Conservation (phyloP, 2,888 invertebrate species). For the Ariolimax columbianus region DNA sequence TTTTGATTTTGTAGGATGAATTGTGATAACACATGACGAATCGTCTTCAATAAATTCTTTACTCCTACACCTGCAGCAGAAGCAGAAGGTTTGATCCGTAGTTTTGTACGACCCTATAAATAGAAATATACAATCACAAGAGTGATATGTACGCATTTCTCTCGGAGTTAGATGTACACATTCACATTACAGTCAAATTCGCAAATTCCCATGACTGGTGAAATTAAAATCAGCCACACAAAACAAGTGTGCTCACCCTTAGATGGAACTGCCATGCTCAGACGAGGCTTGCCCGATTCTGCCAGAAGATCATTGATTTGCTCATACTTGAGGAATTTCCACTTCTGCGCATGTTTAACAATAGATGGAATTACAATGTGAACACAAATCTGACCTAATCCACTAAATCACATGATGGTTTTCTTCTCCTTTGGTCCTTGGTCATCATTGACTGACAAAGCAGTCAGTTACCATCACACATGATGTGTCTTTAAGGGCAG, state of each 20-base stretch:
- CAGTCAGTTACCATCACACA: too few species aligned
- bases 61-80: constrained; percentile 10
- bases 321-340: constrained; percentile 47
- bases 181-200: too few species aligned
- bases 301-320: constrained; percentile 45
- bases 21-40: not conserved
- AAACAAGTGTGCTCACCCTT: not conserved
- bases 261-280: constrained; percentile 23
- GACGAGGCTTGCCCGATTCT: constrained; percentile 18
- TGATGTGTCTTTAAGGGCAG: too few species aligned
- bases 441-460: too few species aligned
- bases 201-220: too few species aligned
- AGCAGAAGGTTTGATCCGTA: not conserved
- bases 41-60: not conserved
- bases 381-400: not conserved
- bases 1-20: too few species aligned
- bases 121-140: not conserved
- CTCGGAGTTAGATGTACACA: too few species aligned
- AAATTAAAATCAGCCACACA: too few species aligned
- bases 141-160: too few species aligned
- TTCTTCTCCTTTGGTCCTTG: too few species aligned
- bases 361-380: not conserved
- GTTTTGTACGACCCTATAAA: not conserved
- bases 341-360: constrained; percentile 30
- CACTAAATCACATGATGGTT: not conserved